Conservation (phyloP, 2,888 invertebrate genomes). For the Steinernema scapterisci region DNA sequence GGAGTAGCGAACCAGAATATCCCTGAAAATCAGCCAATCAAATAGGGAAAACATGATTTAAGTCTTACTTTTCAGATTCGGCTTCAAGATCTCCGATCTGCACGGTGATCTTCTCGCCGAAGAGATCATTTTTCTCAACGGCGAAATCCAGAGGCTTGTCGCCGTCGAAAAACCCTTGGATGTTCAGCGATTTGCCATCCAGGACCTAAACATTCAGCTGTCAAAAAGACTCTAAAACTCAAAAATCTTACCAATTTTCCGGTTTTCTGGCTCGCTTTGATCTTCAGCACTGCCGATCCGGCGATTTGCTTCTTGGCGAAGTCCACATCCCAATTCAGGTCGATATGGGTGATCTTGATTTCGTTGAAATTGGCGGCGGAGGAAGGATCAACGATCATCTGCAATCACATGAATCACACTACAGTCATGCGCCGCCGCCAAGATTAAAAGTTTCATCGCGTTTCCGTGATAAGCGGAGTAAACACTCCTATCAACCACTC, state of each 20-base stretch:
- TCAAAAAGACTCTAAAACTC: not conserved
- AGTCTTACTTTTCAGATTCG: constrained; percentile 1
- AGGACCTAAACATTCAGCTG: constrained; percentile 48
- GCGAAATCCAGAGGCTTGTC: constrained; percentile 49
- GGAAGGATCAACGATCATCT: constrained; percentile 44
- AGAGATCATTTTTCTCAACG: constrained; percentile 22
- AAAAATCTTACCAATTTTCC: constrained; percentile 52
- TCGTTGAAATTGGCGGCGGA: constrained; percentile 56
- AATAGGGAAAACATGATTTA: not conserved
- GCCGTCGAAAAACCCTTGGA: constrained; percentile 52
- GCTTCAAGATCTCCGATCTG: constrained; percentile 7
- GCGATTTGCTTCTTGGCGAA: constrained; percentile 51
- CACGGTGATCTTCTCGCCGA: constrained; percentile 32
- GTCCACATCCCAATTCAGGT: constrained; percentile 62
- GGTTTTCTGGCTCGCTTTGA: constrained; percentile 51
- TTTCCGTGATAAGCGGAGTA: too few relatives aligned
- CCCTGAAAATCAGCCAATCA: constrained; percentile 39
- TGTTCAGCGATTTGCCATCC: constrained; percentile 58
- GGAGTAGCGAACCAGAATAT: constrained; percentile 51
- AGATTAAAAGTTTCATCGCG: too few relatives aligned
- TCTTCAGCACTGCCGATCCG: constrained; percentile 53
- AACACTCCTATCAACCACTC: too few relatives aligned
- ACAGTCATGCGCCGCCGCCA: not conserved
- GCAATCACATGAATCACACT: not conserved
- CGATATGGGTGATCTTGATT: constrained; percentile 58